These are phyloP conservation scores for Leucoraja ocellata DNA, from an alignment of 2,797 vertebrate species.

Conservation along the genomic window DNA sequence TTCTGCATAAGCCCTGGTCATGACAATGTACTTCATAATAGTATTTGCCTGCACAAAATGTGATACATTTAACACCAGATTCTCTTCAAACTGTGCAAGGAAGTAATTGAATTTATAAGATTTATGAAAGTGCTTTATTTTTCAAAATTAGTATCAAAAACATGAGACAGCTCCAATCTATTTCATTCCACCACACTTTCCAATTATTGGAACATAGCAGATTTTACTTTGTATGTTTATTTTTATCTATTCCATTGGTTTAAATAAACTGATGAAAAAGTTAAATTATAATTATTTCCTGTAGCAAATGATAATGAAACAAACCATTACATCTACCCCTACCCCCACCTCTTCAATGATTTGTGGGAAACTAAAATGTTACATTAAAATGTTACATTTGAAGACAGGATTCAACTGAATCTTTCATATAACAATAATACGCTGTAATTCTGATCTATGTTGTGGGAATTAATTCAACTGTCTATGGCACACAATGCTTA, in stretches of 20 bases:
- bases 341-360: too few species aligned
- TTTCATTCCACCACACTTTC: neutral
- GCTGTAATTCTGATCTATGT: neutral
- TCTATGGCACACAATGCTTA: conserved; percentile 44
- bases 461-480: neutral
- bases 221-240: neutral
- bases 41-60: conserved; percentile 67
- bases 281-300: neutral
- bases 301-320: neutral
- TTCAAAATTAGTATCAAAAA: neutral
- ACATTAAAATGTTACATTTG: neutral
- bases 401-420: neutral
- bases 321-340: neutral
- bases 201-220: neutral
- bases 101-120: neutral
- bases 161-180: neutral
- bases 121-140: neutral
- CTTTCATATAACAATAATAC: neutral
- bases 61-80: neutral
- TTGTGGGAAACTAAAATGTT: too few species aligned
- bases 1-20: conserved; percentile 87
- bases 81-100: neutral
- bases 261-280: neutral
- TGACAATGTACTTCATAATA: conserved; percentile 89
- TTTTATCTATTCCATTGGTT: neutral